Evolutionary conservation across 2,888 invertebrate genomes (phyloP), one percentile per base, ranked within the genome.

Genomic region (Plemyria rubiginata): DNA sequence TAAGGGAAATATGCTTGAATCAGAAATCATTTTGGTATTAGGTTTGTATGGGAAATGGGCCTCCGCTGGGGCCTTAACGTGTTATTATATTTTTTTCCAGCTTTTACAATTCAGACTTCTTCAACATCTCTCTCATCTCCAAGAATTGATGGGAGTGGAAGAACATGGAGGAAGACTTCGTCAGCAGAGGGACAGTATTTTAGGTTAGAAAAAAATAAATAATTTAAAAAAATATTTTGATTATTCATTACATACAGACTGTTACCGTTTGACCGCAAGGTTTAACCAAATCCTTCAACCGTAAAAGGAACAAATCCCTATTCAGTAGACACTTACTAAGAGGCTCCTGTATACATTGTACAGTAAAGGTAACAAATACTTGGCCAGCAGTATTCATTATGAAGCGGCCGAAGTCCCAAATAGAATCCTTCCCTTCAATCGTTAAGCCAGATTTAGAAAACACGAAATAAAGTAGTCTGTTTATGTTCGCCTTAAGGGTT

Each of bases 401-500:
- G 52, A 48, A 58, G 41, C 41, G 36, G 55, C 43, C 38, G 48
- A 53, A 55, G 32, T 7, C 13, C 48, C n/a, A 41, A 43, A 32
- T 28, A 60, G 43, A 55, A 66, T 60, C 43, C 43, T 62, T 56
- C 55, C 50, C 11, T 49, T 62, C 64, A 66, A 65, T 62, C 55
- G 60, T 58, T 59, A 67, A 59, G 40, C 60, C 50, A 58, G 53
- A 63, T 66, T 66, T 50, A n/a, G 54, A 61, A 63, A 66, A 60
- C 62, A 59, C 61, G 54, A 66, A 55, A 45, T 45, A 45, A 45
- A 61, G 67, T 49, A 43, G 56, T 36, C 52, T 65, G 66, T 68
- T 61, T 62, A 66, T 54, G 38, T 54, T 49, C 9, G 16, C 59
- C 43, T 57, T 40, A 46, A 36, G 61, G 61, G 66, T 60, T 41